Percentiles rank a stretch among this genome's conserved stretches.
phyloP scores from a whole-genome alignment of 2,113 vertebrate genomes.

The Cinclus cinclus region DNA sequence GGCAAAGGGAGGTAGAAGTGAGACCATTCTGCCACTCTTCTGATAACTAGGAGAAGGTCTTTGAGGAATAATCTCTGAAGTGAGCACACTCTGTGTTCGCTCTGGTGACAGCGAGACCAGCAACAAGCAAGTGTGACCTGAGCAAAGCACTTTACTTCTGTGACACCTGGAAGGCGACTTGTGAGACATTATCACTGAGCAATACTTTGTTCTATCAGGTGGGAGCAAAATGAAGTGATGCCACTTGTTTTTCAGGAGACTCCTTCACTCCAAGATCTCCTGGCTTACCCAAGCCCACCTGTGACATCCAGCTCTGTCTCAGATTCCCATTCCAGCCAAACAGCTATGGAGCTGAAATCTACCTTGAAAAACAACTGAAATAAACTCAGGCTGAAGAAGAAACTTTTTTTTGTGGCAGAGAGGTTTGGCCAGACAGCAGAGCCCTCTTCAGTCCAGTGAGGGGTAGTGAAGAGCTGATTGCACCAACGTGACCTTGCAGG shows the following conservation, averaged over 20 bases:
- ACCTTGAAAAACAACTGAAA: neutral
- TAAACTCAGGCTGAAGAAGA: neutral
- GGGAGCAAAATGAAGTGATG: neutral
- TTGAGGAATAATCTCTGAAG: neutral
- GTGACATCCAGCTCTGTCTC: neutral
- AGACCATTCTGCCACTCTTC: neutral
- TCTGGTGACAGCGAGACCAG: neutral
- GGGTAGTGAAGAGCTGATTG: constrained; percentile 29
- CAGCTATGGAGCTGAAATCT: constrained; percentile 13
- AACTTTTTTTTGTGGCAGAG: neutral
- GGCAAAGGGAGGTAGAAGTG: neutral
- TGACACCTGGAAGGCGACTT: constrained; percentile 25
- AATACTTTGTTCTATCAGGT: constrained; percentile 32
- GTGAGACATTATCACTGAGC: neutral
- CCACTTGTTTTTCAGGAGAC: neutral
- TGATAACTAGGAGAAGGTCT: neutral
- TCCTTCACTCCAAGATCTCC: neutral
- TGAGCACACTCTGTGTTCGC: fast-evolving
- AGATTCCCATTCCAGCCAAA: neutral
- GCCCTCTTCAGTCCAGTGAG: constrained; percentile 52
- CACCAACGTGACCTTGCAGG: neutral
- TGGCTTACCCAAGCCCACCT: neutral
- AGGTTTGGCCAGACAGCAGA: constrained; percentile 52
- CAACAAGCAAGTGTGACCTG: neutral
- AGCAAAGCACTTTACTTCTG: neutral